phyloP scores from a whole-genome alignment of 2,888 invertebrate genomes.

The Lymantria monacha region DNA sequence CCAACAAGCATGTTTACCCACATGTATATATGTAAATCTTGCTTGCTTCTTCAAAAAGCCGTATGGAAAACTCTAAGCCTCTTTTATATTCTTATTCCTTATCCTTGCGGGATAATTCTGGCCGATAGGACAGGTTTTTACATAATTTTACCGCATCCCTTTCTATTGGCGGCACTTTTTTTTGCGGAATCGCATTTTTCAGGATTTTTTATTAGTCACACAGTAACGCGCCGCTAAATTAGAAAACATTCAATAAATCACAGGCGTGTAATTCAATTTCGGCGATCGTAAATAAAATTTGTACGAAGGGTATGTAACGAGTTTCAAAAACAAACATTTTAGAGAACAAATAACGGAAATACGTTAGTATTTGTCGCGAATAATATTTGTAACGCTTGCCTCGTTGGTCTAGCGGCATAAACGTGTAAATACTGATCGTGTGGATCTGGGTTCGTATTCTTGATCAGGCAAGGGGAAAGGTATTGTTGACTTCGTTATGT shows the following conservation, averaged over 20 bases:
- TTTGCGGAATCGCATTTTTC: constrained; percentile 51
- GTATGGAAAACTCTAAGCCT: constrained; percentile 76
- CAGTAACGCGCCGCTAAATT: constrained; percentile 55
- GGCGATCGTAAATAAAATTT: constrained; percentile 68
- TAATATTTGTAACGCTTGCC: constrained; percentile 51
- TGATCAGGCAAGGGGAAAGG: too few relatives aligned
- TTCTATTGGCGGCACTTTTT: constrained; percentile 52
- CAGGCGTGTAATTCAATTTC: constrained; percentile 60
- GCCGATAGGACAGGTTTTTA: constrained; percentile 78
- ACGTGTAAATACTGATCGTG: too few relatives aligned
- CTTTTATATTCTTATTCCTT: constrained; percentile 78
- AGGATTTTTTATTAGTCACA: constrained; percentile 55
- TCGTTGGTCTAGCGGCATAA: too few relatives aligned
- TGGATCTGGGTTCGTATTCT: too few relatives aligned
- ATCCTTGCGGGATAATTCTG: constrained; percentile 78
- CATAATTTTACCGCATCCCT: constrained; percentile 75
- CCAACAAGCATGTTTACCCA: constrained; percentile 63
- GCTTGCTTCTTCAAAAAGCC: constrained; percentile 70
- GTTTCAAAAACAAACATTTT: constrained; percentile 74
- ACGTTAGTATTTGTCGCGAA: constrained; percentile 64
- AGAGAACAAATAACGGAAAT: constrained; percentile 63
- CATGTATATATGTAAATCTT: constrained; percentile 74
- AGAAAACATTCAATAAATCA: constrained; percentile 74
- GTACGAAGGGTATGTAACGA: constrained; percentile 62
- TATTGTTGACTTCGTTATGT: too few relatives aligned